These are phyloP conservation scores for Ectropis crepuscularia DNA, from an alignment of 2,888 invertebrate genomes.

Conservation along the genomic window DNA sequence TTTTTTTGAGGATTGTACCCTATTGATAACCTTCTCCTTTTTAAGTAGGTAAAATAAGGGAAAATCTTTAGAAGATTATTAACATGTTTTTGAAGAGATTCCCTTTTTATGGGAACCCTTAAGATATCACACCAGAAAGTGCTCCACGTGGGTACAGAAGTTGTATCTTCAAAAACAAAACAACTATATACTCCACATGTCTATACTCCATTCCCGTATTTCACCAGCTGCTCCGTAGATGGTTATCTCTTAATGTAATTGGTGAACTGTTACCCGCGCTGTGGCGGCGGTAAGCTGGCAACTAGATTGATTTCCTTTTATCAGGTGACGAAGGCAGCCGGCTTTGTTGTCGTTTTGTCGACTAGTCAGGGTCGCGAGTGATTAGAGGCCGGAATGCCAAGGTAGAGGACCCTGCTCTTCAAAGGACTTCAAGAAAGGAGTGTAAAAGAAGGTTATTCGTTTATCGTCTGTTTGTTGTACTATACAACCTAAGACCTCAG, in stretches of 20 bases:
- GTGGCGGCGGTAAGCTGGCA: slow-evolving; percentile 3
- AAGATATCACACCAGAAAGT: too few species aligned
- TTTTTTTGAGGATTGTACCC: too few species aligned
- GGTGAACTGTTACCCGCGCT: slow-evolving; percentile 4
- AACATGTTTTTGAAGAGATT: too few species aligned
- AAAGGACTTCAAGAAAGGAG: background rate
- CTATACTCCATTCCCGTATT: slow-evolving; percentile 5
- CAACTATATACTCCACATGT: background rate
- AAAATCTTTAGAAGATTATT: too few species aligned
- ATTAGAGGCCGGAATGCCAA: slow-evolving; percentile 4
- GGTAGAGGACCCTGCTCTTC: background rate
- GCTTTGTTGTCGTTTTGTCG: slow-evolving; percentile 5
- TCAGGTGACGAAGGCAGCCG: slow-evolving; percentile 12
- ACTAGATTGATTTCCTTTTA: slow-evolving; percentile 20
- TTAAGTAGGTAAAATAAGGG: too few species aligned
- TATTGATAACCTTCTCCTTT: too few species aligned
- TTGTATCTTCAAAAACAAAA: too few species aligned
- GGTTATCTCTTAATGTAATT: slow-evolving; percentile 33
- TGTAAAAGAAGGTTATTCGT: background rate
- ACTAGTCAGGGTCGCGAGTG: slow-evolving; percentile 11
- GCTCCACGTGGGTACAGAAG: too few species aligned
- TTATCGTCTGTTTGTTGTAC: too few species aligned
- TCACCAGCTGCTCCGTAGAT: slow-evolving; percentile 20
- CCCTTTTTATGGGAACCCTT: too few species aligned
- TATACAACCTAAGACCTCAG: too few species aligned